Base-by-base conservation (phyloP, 2,888 invertebrate species). In the Aspidiotus destructor region DNA sequence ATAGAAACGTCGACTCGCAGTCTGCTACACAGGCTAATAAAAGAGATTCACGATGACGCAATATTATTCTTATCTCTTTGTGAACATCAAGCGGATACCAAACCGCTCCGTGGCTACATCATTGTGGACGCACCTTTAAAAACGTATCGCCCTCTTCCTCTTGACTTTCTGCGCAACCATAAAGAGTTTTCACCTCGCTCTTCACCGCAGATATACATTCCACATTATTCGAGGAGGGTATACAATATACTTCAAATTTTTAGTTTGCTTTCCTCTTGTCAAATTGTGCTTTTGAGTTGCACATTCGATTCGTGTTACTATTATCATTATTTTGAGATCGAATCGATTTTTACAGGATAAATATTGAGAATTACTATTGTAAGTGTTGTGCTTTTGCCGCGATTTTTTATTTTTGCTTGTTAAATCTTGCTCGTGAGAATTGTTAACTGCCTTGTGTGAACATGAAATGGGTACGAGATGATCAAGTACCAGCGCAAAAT, bases 401-500 rank as follows among this genome's bases (percentile, higher is more conserved):
- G 55, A 54, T 54, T 54, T 54, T 54, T n/a, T 9, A 17, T 2
- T 54, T 54, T 54, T 54, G n/a, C 9, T 54, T 54, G 28, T 28
- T 28, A 28, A 28, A 28, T 28, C 28, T 28, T 28, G 28, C 28
- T 28, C 28, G 28, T 28, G 28, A 28, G 28, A 28, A 28, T 5
- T 28, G 28, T 28, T 28, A 5, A 28, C 28, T 28, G 28, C 28
- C 28, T 28, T 28, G 28, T 28, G 28, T 28, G 28, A 65, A 42
- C 65, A 65, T 65, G 65, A 42, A 65, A 58, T 65, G 65, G 65
- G 52, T 65, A 65, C 65, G 60, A 11, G 65, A 65, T 65, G 65
- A 65, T 9, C 57, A 41, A 52, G 9, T 57, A 10, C 58, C 65
- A 58, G 44, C 58, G 10, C 65, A 65, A 60, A 65, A 65, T 65